Base-by-base conservation (phyloP, 2,113 vertebrate genomes). In the Murina feae region DNA sequence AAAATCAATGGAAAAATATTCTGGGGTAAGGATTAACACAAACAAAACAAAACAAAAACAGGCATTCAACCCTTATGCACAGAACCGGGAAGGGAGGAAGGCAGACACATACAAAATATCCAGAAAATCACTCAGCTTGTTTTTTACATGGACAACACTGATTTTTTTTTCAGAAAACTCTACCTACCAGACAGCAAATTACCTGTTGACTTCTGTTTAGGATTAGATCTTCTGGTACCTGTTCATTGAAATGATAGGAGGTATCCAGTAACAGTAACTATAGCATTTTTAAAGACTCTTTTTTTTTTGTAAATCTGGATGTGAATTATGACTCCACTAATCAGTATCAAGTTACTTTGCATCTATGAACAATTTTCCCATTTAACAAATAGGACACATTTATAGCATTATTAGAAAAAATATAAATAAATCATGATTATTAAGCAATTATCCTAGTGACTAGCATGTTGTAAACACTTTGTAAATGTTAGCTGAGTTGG, bases 401-500 rank as follows among this genome's bases (percentile, higher is more conserved):
- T 21, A 89, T 89, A 75, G 14, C 76, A 58, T 81, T 66, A 63
- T 37, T 32, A 85, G 18, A 5, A 80, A 83, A 96, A 72, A 72
- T 17, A 91, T 51, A 92, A 90, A 79, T 66, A 25, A n/a, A 84
- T 80, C 35, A 74, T 83, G 75, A 66, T 63, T 32, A 51, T 89
- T 91, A 75, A 92, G n/a, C 6, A 79, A 10, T 82, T 42, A 78
- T 83, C 30, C 75, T 25, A 39, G 4, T 58, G 30, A 63, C 28
- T 16, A 55, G 30, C 10, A 42, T 17, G 69, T 35, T 89, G 37
- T 71, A 89, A 84, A 11, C 4, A 60, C 9, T 93, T 94, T 91
- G 44, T 96, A 90, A 89, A 89, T 78, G 35, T 74, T 79, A 80
- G 28, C 32, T 95, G 53, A 76, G 12, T 58, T n/a, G 65, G 17